A percentile compares a stretch with the other conserved stretches of the same genome.
These are phyloP conservation scores for Sternotherus odoratus DNA, from an alignment of 2,797 vertebrate species.

Conservation along the genomic window DNA sequence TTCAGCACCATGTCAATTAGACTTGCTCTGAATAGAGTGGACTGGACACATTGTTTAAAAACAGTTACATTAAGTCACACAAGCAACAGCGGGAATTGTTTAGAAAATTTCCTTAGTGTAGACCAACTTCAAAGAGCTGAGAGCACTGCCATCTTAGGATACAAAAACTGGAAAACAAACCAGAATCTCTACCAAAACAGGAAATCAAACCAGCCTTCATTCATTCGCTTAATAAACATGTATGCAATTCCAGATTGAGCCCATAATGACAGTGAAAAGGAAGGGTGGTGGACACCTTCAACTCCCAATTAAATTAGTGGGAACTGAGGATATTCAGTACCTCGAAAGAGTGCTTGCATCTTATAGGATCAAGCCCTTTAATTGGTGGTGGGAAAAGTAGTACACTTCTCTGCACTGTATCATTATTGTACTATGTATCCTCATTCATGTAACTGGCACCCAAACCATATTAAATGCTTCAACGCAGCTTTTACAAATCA, in stretches of 20 bases:
- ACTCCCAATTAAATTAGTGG: background rate
- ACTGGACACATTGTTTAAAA: background rate
- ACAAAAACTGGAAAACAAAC: background rate
- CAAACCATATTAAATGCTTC: background rate
- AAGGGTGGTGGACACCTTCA: background rate
- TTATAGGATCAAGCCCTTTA: background rate
- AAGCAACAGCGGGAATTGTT: background rate
- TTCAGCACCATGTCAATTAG: background rate
- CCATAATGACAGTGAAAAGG: background rate
- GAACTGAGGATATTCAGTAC: background rate
- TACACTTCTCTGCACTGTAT: background rate
- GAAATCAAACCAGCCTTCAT: conserved; percentile 2
- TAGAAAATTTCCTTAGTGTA: background rate
- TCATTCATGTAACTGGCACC: no score
- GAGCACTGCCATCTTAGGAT: background rate
- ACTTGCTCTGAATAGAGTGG: background rate
- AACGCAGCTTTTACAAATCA: background rate
- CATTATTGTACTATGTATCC: background rate
- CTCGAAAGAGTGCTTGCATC: background rate
- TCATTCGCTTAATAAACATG: background rate
- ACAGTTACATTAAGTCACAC: background rate
- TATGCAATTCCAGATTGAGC: background rate
- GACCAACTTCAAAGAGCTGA: background rate
- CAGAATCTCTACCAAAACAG: background rate
- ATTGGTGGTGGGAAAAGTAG: background rate